Percentiles rank a stretch among this genome's conserved stretches.
Conservation (phyloP, 1,140 invertebrate genomes). For the Leptoteleia sp. region DNA sequence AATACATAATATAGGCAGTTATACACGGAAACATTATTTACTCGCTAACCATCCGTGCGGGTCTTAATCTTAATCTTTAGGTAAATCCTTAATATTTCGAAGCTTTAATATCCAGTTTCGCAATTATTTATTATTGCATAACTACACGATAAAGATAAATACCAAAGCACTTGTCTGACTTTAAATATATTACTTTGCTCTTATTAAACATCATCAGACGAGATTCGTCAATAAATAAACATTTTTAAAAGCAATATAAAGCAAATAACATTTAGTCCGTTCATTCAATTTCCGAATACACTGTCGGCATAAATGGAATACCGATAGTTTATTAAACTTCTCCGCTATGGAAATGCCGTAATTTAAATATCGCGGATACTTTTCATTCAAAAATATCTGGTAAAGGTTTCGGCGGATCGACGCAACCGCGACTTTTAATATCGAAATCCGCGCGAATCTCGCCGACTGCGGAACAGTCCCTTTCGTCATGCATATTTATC, state of each 20-base stretch:
- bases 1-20: constrained; percentile 26
- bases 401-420: constrained; percentile 47
- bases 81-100: constrained; percentile 32
- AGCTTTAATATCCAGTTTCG: constrained; percentile 31
- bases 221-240: constrained; percentile 51
- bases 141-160: constrained; percentile 5
- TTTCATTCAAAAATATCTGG: constrained; percentile 45
- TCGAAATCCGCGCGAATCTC: constrained; percentile 33
- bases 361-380: constrained; percentile 53
- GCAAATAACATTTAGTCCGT: constrained; percentile 43
- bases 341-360: constrained; percentile 35
- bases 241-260: constrained; percentile 52
- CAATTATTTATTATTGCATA: constrained; percentile 22
- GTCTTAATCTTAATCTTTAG: constrained; percentile 30
- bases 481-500: constrained; percentile 64
- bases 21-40: constrained; percentile 38
- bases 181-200: background rate
- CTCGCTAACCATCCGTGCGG: background rate
- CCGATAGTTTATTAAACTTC: constrained; percentile 46
- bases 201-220: constrained; percentile 30
- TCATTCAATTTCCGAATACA: constrained; percentile 41
- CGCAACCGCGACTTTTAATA: constrained; percentile 42
- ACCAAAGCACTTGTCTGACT: constrained; percentile 8
- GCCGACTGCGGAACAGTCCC: constrained; percentile 7
- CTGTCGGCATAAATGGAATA: constrained; percentile 31